Conservation (phyloP, 2,888 invertebrate species). For the Aricia artaxerxes region DNA sequence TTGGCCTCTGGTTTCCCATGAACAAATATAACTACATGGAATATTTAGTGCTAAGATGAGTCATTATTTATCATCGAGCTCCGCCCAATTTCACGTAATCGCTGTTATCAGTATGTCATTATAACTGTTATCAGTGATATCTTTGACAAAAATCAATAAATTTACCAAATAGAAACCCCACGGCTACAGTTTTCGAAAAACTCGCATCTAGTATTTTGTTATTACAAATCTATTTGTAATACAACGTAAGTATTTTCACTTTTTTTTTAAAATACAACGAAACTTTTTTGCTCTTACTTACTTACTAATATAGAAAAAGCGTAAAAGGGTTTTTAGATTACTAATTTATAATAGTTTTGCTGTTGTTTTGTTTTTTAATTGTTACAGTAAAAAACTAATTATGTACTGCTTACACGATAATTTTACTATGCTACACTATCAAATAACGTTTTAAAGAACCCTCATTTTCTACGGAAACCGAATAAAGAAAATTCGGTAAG, state of each 20-base stretch:
- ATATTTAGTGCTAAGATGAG: not conserved
- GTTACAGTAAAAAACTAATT: not conserved
- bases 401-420: not conserved
- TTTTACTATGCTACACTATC: not conserved
- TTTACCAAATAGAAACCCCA: conserved; percentile 14
- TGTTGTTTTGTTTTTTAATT: too few relatives aligned
- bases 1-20: too few relatives aligned
- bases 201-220: not conserved
- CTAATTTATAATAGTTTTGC: too few relatives aligned
- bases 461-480: not conserved
- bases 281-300: too few relatives aligned
- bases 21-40: not conserved
- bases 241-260: not conserved
- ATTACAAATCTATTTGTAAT: not conserved
- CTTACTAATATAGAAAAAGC: too few relatives aligned
- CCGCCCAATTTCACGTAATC: conserved; percentile 3
- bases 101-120: not conserved
- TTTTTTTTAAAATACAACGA: not conserved
- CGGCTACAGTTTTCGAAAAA: not conserved
- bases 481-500: not conserved
- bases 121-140: not conserved
- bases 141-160: not conserved
- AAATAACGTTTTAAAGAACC: not conserved
- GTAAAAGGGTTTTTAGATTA: too few relatives aligned
- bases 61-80: not conserved